Percentiles rank a stretch among this genome's conserved stretches.
Conservation (phyloP, 2,888 invertebrate species). For the Pseudococcus longispinus region DNA sequence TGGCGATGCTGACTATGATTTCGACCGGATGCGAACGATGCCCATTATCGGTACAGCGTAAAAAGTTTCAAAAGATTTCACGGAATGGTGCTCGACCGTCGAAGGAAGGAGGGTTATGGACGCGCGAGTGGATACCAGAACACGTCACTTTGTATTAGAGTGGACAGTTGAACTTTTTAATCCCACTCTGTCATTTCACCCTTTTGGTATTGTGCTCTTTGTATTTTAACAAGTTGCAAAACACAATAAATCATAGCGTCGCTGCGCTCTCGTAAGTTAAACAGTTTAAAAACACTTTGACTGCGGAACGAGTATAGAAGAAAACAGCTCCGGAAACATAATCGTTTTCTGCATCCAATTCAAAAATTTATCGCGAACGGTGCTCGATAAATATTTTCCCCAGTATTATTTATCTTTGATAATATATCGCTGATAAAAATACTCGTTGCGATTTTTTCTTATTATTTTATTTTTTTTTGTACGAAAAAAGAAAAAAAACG, state of each 20-base stretch:
- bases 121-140: background rate
- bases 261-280: background rate
- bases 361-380: conserved; percentile 34
- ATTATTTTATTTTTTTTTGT: too few species aligned
- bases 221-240: conserved; percentile 38
- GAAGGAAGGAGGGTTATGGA: background rate
- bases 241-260: conserved; percentile 2
- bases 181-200: conserved; percentile 32
- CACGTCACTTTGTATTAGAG: conserved; percentile 10
- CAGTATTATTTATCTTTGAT: conserved; percentile 41
- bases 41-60: background rate
- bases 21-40: background rate
- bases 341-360: conserved; percentile 41
- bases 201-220: conserved; percentile 19
- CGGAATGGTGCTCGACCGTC: background rate
- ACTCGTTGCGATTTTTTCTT: background rate
- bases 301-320: background rate
- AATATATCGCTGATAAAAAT: conserved; percentile 30
- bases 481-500: too few species aligned
- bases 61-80: conserved; percentile 20
- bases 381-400: conserved; percentile 23
- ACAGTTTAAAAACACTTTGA: conserved; percentile 32
- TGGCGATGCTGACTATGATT: background rate
- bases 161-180: conserved; percentile 39
- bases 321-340: conserved; percentile 12